These are phyloP conservation scores for Odiellus spinosus DNA, from an alignment of 2,888 invertebrate genomes.

Conservation along the genomic window DNA sequence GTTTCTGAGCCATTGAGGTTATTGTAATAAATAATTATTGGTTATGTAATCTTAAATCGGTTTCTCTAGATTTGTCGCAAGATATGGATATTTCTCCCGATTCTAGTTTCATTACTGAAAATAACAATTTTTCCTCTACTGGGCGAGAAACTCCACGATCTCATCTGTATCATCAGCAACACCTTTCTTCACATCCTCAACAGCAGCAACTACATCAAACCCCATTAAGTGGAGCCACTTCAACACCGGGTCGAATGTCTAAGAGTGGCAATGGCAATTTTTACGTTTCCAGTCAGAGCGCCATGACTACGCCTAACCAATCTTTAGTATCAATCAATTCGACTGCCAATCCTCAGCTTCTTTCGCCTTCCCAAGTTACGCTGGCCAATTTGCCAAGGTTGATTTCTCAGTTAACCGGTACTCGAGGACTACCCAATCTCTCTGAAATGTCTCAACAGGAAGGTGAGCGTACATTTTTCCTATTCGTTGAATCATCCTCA, in stretches of 20 bases:
- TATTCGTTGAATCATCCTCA: no score
- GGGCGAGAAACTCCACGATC: neutral
- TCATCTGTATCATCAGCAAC: neutral
- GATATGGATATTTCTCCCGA: conserved; percentile 92
- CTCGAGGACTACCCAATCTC: conserved; percentile 35
- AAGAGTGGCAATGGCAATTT: no score
- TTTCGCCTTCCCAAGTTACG: conserved; percentile 26
- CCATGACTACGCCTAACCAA: no score
- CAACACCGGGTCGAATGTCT: no score
- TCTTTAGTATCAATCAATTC: neutral
- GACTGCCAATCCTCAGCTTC: conserved; percentile 5
- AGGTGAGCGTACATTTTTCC: conserved; percentile 20
- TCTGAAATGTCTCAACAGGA: conserved; percentile 39
- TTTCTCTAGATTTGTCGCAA: no score
- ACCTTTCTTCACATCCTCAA: neutral
- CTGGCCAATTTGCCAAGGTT: conserved; percentile 36
- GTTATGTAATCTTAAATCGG: no score
- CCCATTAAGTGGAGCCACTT: neutral
- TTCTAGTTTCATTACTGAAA: conserved; percentile 36
- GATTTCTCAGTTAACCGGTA: conserved; percentile 21
- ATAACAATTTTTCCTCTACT: neutral
- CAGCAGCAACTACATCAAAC: no score
- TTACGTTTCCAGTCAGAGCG: no score
- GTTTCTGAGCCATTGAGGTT: no score
- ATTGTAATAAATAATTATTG: no score